Evolutionary conservation across 2,113 vertebrate species (phyloP), one percentile per base, ranked within the genome.

Genomic region (Istiophorus platypterus): DNA sequence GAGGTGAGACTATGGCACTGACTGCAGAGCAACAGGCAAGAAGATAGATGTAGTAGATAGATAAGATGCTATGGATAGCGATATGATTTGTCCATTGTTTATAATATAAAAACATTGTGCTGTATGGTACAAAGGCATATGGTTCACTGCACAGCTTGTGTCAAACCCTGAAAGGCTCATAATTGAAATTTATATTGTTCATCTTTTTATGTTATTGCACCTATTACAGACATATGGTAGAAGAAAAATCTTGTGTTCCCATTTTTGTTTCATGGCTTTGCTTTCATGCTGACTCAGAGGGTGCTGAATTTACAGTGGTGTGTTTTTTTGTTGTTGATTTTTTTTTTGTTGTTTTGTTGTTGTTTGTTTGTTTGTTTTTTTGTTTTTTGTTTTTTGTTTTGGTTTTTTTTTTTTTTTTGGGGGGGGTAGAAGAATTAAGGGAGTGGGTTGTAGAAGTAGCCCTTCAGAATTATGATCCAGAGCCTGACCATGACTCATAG

Each of bases 271-370:
- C 89, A 90, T 71, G 81, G 89, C 76, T 90, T 81, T 61, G 73
- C 73, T 84, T 89, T 93, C 47, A 31, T 81, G 94, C 92, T 94
- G 94, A 94, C 86, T 94, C 90, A 85, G 86, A 91, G 77, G 12
- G 7, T 76, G 65, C 72, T 41, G 78, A 90, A 95, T 95, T 87
- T 93, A 94, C 90, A 85, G 89, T 31, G 45, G 54, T 67, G 85
- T 71, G 69, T 83, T 86, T 84, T 89, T 85, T 86, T 39, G n/a
- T n/a, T n/a, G n/a, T n/a, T n/a, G n/a, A n/a, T n/a, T n/a, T n/a
- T n/a, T n/a, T n/a, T n/a, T n/a, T n/a, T n/a, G n/a, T n/a, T n/a
- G n/a, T n/a, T n/a, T n/a, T n/a, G n/a, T n/a, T n/a, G n/a, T n/a
- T n/a, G n/a, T n/a, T n/a, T n/a, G n/a, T n/a, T n/a, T n/a, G n/a